Conservation (phyloP, 2,888 invertebrate species). For the Limnephilus auricula region DNA sequence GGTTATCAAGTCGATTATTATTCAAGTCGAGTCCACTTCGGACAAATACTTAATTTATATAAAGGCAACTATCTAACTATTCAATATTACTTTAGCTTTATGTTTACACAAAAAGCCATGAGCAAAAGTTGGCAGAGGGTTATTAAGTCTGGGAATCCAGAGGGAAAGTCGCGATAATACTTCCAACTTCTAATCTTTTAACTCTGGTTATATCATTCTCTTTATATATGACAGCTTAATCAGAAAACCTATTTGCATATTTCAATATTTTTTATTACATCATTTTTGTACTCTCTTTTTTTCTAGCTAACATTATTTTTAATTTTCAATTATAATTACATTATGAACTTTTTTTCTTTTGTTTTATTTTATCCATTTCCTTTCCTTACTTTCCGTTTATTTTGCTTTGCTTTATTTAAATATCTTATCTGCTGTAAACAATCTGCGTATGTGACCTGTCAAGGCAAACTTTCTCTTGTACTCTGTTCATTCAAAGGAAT, state of each 20-base stretch:
- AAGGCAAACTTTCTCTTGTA: neutral
- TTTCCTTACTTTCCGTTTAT: constrained; percentile 49
- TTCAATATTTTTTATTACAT: constrained; percentile 49
- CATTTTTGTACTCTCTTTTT: constrained; percentile 60
- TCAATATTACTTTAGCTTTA: neutral
- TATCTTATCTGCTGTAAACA: constrained; percentile 12
- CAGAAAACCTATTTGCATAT: constrained; percentile 42
- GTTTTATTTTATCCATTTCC: constrained; percentile 61
- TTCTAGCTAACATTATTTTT: constrained; percentile 58
- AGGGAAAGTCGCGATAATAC: neutral
- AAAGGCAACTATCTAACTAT: neutral
- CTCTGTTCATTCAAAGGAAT: neutral
- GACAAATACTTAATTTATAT: neutral
- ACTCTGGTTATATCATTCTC: neutral
- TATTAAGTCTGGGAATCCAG: too few species aligned
- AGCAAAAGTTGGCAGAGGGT: neutral
- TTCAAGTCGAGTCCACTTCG: neutral
- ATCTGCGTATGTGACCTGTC: neutral
- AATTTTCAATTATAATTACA: constrained; percentile 61
- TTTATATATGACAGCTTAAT: neutral
- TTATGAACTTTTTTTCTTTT: constrained; percentile 62
- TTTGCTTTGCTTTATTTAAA: constrained; percentile 32
- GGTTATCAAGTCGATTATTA: too few species aligned
- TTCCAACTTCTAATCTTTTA: neutral
- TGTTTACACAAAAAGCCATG: neutral